Evolutionary conservation across 2,113 vertebrate species (phyloP).

Genomic region (Brienomyrus brachyistius): DNA sequence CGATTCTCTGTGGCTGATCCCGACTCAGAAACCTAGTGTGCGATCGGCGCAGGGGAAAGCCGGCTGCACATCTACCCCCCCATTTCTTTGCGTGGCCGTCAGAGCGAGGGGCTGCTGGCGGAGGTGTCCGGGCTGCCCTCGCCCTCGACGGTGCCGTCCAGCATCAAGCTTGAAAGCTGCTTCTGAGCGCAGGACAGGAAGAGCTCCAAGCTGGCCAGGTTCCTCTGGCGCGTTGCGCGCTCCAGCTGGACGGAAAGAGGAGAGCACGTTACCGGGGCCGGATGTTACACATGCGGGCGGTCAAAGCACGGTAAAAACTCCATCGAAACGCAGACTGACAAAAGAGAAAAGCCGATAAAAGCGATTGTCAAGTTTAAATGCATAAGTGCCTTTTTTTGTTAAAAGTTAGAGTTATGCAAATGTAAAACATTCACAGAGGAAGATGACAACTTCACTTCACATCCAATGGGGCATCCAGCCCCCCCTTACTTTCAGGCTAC

Average conservation of each 20-base stretch:
- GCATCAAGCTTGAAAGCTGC: slow-evolving; percentile 59
- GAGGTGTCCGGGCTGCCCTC: slow-evolving; percentile 27
- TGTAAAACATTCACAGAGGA: neutral
- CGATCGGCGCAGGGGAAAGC: neutral
- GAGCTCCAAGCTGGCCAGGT: slow-evolving; percentile 67
- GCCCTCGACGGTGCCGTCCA: slow-evolving; percentile 44
- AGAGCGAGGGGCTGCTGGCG: neutral
- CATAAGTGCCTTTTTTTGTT: neutral
- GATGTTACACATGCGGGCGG: neutral
- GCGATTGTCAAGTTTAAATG: neutral
- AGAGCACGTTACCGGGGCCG: neutral
- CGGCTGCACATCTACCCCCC: neutral
- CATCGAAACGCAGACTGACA: neutral
- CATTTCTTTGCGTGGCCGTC: neutral
- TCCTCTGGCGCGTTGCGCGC: slow-evolving; percentile 59
- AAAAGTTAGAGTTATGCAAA: neutral
- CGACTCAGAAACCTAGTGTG: neutral
- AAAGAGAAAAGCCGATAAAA: neutral
- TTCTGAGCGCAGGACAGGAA: slow-evolving; percentile 75
- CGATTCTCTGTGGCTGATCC: neutral
- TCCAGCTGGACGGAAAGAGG: slow-evolving; percentile 54
- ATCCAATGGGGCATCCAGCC: neutral
- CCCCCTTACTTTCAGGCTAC: neutral
- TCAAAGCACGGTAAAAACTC: too few relatives aligned
- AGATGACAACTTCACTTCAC: neutral